phyloP scores from a whole-genome alignment of 1,140 invertebrate genomes.

The Brachionus plicatilis region DNA sequence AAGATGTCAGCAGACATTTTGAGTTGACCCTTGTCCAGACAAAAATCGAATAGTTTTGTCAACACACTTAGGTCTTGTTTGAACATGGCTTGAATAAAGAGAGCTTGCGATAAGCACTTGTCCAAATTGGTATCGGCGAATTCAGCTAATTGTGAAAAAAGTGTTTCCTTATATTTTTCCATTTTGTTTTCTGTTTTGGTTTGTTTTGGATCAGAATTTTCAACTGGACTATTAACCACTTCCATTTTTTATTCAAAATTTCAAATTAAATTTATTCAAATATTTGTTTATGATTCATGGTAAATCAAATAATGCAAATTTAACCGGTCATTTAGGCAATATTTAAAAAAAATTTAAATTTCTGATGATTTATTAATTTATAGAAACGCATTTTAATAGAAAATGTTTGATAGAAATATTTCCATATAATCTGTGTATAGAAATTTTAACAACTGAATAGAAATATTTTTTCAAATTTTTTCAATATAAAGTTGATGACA shows the following conservation, averaged over 20 bases:
- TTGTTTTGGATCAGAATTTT: background rate
- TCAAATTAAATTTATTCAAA: background rate
- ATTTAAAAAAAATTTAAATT: background rate
- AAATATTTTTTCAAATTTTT: too few species aligned
- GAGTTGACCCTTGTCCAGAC: background rate
- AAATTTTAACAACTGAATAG: too few species aligned
- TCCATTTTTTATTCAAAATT: background rate
- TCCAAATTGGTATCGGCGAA: background rate
- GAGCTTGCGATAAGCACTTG: background rate
- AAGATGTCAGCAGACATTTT: background rate
- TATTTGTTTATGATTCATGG: background rate
- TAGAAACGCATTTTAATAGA: background rate
- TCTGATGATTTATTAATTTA: background rate
- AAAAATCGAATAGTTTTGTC: background rate
- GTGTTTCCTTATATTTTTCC: background rate
- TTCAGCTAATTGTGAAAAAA: background rate
- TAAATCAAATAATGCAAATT: background rate
- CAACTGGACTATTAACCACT: background rate
- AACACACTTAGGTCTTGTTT: background rate
- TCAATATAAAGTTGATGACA: too few species aligned
- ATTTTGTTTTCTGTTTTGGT: background rate
- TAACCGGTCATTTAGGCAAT: background rate
- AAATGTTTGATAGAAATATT: background rate
- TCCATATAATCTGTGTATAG: too few species aligned
- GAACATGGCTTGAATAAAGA: conserved; percentile 16